Conservation (phyloP, 2,888 invertebrate species). For the Linnaemya tessellans region DNA sequence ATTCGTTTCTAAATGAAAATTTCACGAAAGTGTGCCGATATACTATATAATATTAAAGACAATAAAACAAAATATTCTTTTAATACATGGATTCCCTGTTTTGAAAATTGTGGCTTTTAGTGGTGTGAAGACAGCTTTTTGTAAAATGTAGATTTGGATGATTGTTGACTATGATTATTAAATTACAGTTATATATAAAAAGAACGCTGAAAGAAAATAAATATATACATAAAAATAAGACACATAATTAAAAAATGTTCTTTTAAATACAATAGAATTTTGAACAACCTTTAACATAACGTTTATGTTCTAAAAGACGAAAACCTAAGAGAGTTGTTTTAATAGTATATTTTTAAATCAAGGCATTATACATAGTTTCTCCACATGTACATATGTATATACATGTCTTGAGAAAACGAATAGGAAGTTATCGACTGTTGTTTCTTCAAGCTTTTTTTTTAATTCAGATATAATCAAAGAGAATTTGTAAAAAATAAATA, state of each 20-base stretch:
- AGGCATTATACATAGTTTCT: too few species aligned
- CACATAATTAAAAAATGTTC: slow-evolving; percentile 1
- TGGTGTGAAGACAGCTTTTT: slow-evolving; percentile 45
- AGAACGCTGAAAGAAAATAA: slow-evolving; percentile 62
- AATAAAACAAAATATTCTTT: slow-evolving; percentile 52
- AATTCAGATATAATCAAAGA: too few species aligned
- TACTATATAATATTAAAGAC: slow-evolving; percentile 32
- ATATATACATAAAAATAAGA: neutral
- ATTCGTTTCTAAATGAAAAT: slow-evolving; percentile 45
- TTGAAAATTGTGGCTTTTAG: slow-evolving; percentile 17
- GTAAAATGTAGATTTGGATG: slow-evolving; percentile 58
- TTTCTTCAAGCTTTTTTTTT: too few species aligned
- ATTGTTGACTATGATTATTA: slow-evolving; percentile 64
- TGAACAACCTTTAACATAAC: neutral
- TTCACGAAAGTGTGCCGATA: slow-evolving; percentile 19
- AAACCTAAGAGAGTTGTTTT: neutral
- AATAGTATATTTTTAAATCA: too few species aligned
- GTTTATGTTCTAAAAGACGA: neutral
- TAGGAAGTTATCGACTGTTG: too few species aligned
- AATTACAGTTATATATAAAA: slow-evolving; percentile 65
- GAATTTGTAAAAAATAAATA: too few species aligned
- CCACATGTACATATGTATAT: too few species aligned
- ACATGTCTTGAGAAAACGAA: too few species aligned
- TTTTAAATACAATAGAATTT: neutral
- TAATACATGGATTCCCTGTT: slow-evolving; percentile 54